phyloP scores from a whole-genome alignment of 2,888 invertebrate genomes.

The Drosophila affinis region DNA sequence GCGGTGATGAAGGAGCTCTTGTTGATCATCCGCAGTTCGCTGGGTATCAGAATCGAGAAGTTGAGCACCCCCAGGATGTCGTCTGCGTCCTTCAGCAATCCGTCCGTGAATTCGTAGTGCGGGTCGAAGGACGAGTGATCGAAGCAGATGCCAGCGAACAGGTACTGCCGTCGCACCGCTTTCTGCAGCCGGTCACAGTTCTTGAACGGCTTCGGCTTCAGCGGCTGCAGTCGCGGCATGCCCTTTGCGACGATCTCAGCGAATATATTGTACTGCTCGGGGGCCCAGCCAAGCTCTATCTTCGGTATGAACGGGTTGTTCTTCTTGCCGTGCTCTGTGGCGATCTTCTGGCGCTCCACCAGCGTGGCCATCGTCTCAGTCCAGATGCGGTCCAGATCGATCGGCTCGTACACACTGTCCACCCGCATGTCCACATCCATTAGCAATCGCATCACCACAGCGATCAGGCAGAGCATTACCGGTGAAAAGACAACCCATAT shows the following conservation, averaged over 20 bases:
- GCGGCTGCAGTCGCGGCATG: not conserved
- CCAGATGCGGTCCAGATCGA: slow-evolving; percentile 52
- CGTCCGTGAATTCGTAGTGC: not conserved
- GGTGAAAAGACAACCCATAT: slow-evolving; percentile 46
- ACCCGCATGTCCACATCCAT: slow-evolving; percentile 22
- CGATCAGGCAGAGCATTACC: slow-evolving; percentile 35
- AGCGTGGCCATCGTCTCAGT: slow-evolving; percentile 40
- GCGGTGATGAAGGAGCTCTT: slow-evolving; percentile 40
- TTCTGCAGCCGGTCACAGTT: slow-evolving; percentile 34
- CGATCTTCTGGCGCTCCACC: slow-evolving; percentile 7
- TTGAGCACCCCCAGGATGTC: slow-evolving; percentile 26
- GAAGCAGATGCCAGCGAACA: slow-evolving; percentile 83
- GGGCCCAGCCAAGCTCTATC: slow-evolving; percentile 65
- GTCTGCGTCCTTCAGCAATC: not conserved
- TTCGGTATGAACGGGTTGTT: slow-evolving; percentile 56
- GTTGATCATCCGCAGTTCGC: slow-evolving; percentile 59
- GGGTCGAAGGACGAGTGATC: slow-evolving; percentile 85
- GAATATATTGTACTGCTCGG: slow-evolving; percentile 25
- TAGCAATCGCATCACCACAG: slow-evolving; percentile 13
- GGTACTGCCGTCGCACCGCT: slow-evolving; percentile 29
- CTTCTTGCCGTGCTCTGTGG: not conserved
- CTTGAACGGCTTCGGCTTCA: slow-evolving; percentile 18
- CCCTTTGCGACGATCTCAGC: slow-evolving; percentile 35
- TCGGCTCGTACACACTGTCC: slow-evolving; percentile 20
- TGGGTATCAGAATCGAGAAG: slow-evolving; percentile 66